Evolutionary conservation across 30 jellyfish, hydroid and myxozoan genomes (phyloP).

Genomic region (Hydra vulgaris): DNA sequence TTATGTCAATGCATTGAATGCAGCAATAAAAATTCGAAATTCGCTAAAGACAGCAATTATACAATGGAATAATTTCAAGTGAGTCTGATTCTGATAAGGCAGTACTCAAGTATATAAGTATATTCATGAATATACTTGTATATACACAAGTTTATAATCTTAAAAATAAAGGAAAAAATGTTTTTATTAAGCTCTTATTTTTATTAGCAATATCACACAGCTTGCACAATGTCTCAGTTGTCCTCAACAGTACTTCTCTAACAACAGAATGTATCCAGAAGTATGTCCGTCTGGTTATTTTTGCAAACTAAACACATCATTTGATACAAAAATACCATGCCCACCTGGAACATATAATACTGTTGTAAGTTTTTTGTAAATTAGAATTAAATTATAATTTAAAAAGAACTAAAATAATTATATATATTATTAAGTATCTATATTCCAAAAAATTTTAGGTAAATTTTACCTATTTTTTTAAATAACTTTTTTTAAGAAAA

Average conservation of each 20-base stretch:
- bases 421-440: too few species aligned
- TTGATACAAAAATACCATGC: conserved; percentile 62
- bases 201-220: conserved; percentile 69
- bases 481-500: too few species aligned
- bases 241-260: conserved; percentile 69
- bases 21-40: too few species aligned
- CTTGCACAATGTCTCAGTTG: conserved; percentile 59
- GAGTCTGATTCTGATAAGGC: too few species aligned
- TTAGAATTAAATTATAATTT: neutral
- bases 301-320: conserved; percentile 64
- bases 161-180: neutral
- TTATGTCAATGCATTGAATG: too few species aligned
- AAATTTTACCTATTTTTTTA: too few species aligned
- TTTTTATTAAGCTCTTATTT: neutral
- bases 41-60: too few species aligned
- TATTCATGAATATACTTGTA: too few species aligned
- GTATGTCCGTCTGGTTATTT: conserved; percentile 72
- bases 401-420: neutral
- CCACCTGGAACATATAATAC: conserved; percentile 92
- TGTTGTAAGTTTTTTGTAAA: conserved; percentile 56
- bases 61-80: too few species aligned
- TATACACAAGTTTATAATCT: too few species aligned
- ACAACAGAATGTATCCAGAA: conserved; percentile 63
- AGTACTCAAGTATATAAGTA: too few species aligned
- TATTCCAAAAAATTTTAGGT: too few species aligned